phyloP scores from a whole-genome alignment of 2,888 invertebrate species.

The Athetis lepigone region DNA sequence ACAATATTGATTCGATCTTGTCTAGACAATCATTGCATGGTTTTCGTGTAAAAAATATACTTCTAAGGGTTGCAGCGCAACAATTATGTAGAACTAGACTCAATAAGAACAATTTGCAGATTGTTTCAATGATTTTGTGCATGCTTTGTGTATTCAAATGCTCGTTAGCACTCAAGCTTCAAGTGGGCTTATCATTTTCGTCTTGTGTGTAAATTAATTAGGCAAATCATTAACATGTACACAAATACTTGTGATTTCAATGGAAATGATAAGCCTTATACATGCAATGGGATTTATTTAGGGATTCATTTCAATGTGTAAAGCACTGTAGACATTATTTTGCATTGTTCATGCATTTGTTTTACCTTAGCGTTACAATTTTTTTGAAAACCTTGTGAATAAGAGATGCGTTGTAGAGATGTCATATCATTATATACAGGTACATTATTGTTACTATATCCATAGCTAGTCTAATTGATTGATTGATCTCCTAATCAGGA shows the following conservation, averaged over 20 bases:
- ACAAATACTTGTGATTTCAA: conserved; percentile 24
- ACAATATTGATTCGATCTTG: conserved; percentile 22
- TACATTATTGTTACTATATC: neutral
- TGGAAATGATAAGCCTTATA: conserved; percentile 26
- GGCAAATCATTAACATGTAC: conserved; percentile 19
- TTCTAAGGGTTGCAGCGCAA: neutral
- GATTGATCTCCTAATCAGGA: neutral
- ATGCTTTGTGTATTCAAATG: conserved; percentile 3
- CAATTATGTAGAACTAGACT: neutral
- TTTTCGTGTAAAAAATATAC: neutral
- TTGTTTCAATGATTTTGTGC: conserved; percentile 1
- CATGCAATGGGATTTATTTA: too few species aligned
- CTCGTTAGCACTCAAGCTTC: conserved; percentile 14
- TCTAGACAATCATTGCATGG: conserved; percentile 18
- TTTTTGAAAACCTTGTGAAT: neutral
- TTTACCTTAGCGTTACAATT: neutral
- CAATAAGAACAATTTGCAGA: neutral
- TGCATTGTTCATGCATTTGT: neutral
- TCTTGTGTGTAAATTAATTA: conserved; percentile 29
- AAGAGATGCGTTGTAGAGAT: neutral
- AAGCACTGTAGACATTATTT: conserved; percentile 2
- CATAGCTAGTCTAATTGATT: neutral
- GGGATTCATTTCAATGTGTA: neutral
- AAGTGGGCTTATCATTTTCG: conserved; percentile 32
- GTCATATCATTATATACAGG: neutral